Evolutionary conservation across 2,113 vertebrate species (phyloP), one percentile per base, ranked within the genome.

Genomic region (Egretta garzetta): DNA sequence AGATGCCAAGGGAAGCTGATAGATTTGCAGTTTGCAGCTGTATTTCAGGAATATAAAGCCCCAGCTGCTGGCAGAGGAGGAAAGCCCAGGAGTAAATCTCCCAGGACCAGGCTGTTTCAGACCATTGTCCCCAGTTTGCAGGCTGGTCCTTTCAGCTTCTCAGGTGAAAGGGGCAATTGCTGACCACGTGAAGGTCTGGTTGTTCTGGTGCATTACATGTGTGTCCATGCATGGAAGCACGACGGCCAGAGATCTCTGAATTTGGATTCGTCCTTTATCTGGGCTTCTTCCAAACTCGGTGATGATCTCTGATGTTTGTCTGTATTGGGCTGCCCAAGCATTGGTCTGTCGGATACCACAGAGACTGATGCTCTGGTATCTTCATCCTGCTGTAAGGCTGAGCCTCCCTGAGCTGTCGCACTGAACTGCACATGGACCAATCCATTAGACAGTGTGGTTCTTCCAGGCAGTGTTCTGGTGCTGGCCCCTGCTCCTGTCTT

Each of bases 301-400:
- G 1, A 3, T 0, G 8, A 49, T 93, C 88, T 89, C 76, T 66
- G 79, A 0, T 3, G 37, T 64, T 4, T n/a, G 70, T 39, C 59
- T 68, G 26, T 27, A 4, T 35, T 0, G 1, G 45, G 80, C 68
- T 80, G 58, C 41, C 30, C 1, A 4, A 49, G 66, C 21, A 1
- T 10, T 47, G 73, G 6, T 20, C 66, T 66, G 43, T 47, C 0
- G 0, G 66, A 13, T 27, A 2, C 63, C 55, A 16, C 0, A 1
- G 72, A 23, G 68, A 10, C 19, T 10, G 45, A 6, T 33, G 45
- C 72, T 83, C 41, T 0, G 0, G 14, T 50, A 5, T 60, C 85
- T 66, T 43, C 39, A 14, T 22, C 35, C 92, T 45, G 74, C 66
- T 39, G 35, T 8, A 20, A 49, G 33, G 20, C 56, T 26, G 74